Evolutionary conservation across 2,797 vertebrate genomes (phyloP), one percentile per base, ranked within the genome.

Genomic region (Chaetodon trifasciatus): DNA sequence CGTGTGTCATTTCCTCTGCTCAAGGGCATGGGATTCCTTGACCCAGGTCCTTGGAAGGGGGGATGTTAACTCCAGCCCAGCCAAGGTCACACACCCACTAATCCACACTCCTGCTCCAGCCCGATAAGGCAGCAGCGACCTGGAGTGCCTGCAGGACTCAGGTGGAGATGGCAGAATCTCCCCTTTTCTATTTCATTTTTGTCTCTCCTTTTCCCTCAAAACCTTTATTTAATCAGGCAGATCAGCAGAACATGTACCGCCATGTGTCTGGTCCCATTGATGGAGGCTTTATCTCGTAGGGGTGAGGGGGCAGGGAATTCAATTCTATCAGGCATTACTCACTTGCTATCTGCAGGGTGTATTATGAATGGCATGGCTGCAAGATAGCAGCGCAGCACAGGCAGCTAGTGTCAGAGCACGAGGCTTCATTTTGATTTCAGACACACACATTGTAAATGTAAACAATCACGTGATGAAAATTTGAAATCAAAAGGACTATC

Each of bases 41-140:
- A 83, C 82, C 76, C 60, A n/a, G 71, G 83, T 85, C 77, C 73
- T 73, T 46, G 50, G 35, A 65, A 53, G 46, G 37, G n/a, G 58
- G 64, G 23, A 12, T 62, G 57, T 82, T 60, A 66, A 76, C 76
- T 60, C 58, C 19, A 50, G 70, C 84, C 78, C 35, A 57, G 63
- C 49, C 90, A 92, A 93, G 90, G 92, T 93, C 90, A 92, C 74
- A 76, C 66, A 61, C 53, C 62, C 66, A 37, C 80, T 91, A 90
- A 93, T 92, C 89, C 88, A 82, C 58, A 83, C 81, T 89, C 58
- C 90, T 93, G 93, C 79, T 85, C 68, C 15, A 57, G 78, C 47
- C 85, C 52, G 94, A 95, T 95, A 95, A 95, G 87, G 61, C 67
- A 58, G 73, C 49, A 44, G 66, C 68, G 61, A 78, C 66, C 74